Evolutionary conservation across 2,888 invertebrate species (phyloP), one percentile per base, ranked within the genome.

Genomic region (Loripinus fragilis): DNA sequence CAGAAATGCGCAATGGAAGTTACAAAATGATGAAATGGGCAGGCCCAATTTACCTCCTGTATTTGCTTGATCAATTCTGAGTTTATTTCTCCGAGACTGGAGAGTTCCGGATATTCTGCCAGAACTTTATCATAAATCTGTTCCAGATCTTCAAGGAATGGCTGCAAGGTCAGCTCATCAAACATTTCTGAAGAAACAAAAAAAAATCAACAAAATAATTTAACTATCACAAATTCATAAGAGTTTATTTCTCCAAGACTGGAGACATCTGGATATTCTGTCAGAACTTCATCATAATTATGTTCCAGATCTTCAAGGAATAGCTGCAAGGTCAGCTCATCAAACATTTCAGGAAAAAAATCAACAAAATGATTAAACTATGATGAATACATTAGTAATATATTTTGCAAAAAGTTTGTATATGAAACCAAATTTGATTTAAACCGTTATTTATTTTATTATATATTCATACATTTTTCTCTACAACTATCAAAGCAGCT

Each of bases 271-370:
- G 74, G 74, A n/a, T 74, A 50, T 30, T 67, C 50, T 8, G 72
- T 23, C 41, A 85, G 30, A 17, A 82, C 15, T 12, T 80, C 64
- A 0, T 76, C 69, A 28, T 83, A 70, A 7, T 78, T 66, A 12
- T 72, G 50, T 41, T 78, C 69, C 33, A 86, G 41, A 60, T 82
- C 73, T n/a, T 81, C 78, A 35, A 86, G 38, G 75, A 85, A 81
- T 17, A 86, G 86, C n/a, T 77, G 71, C 48, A 85, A 71, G 8
- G 81, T 67, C 17, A 86, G 48, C 45, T 81, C 80, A 48, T 87
- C 85, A 28, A 87, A 33, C n/a, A 85, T 35, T 28, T 72, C 86
- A 85, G 73, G 28, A 78, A 71, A 60, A 73, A 55, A 23, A 72
- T 17, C 0, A 25, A 3, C 3, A 35, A 25, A 64, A n/a, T n/a